These are phyloP conservation scores for Dyspetes luteomarginatus DNA, from an alignment of 2,888 invertebrate genomes.

Conservation along the genomic window DNA sequence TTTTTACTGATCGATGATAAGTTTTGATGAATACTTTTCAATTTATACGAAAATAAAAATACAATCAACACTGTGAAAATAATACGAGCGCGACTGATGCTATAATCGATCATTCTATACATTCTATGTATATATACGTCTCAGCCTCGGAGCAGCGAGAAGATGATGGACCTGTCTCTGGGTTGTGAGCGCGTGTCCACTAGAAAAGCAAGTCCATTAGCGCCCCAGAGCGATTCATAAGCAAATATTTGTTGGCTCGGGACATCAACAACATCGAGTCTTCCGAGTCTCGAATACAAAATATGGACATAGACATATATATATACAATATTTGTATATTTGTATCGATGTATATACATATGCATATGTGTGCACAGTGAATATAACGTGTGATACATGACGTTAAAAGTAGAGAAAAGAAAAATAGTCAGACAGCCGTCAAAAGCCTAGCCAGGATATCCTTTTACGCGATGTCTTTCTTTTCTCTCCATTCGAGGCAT, in stretches of 20 bases:
- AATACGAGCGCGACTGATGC: slow-evolving; percentile 21
- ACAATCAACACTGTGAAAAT: slow-evolving; percentile 31
- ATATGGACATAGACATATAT: slow-evolving; percentile 16
- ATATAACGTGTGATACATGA: slow-evolving; percentile 8
- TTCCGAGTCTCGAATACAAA: slow-evolving; percentile 37
- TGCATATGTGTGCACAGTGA: too few species aligned
- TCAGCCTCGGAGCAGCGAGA: slow-evolving; percentile 36
- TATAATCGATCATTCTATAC: slow-evolving; percentile 53
- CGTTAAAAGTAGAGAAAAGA: slow-evolving; percentile 44
- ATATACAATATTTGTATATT: neutral
- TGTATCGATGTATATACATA: neutral
- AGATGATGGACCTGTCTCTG: slow-evolving; percentile 55
- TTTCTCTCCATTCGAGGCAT: slow-evolving; percentile 1
- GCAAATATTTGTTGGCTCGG: slow-evolving; percentile 69
- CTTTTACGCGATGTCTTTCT: slow-evolving; percentile 17
- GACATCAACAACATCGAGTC: slow-evolving; percentile 39
- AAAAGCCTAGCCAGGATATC: slow-evolving; percentile 44
- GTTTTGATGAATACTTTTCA: neutral
- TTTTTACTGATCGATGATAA: neutral
- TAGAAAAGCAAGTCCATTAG: slow-evolving; percentile 69
- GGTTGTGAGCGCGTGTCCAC: slow-evolving; percentile 12
- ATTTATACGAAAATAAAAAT: slow-evolving; percentile 29
- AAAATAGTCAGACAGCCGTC: slow-evolving; percentile 55
- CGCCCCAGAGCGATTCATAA: slow-evolving; percentile 71
- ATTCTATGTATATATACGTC: slow-evolving; percentile 24